These are phyloP conservation scores for Eledone cirrhosa DNA, from an alignment of 2,888 invertebrate genomes.

Conservation along the genomic window DNA sequence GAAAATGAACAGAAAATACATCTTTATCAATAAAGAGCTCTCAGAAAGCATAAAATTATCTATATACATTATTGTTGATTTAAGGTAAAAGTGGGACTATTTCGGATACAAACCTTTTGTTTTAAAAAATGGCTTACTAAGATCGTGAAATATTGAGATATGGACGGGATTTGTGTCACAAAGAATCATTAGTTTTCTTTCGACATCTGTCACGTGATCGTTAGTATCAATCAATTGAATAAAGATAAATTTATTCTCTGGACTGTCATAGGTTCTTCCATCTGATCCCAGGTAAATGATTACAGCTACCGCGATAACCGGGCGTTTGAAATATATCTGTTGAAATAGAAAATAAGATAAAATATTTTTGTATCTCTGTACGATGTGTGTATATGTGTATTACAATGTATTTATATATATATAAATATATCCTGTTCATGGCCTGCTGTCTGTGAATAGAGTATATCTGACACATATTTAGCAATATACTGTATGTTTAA, in stretches of 20 bases:
- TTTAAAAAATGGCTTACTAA: slow-evolving; percentile 50
- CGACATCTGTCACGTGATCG: slow-evolving; percentile 35
- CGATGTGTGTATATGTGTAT: no score
- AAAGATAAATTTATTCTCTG: slow-evolving; percentile 37
- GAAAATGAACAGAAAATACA: neutral
- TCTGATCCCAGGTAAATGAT: slow-evolving; percentile 55
- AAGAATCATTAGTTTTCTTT: slow-evolving; percentile 37
- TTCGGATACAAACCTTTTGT: slow-evolving; percentile 45
- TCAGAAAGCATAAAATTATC: neutral
- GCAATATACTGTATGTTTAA: no score
- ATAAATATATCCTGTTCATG: no score
- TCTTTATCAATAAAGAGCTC: neutral
- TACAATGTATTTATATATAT: no score
- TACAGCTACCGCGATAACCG: slow-evolving; percentile 53
- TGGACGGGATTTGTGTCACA: slow-evolving; percentile 48
- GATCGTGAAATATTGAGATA: slow-evolving; percentile 50
- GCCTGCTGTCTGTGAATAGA: no score
- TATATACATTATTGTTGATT: neutral
- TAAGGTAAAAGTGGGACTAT: neutral
- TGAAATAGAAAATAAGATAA: no score
- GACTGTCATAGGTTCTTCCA: slow-evolving; percentile 41
- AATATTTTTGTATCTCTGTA: no score
- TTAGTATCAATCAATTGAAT: slow-evolving; percentile 45
- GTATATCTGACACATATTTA: no score
- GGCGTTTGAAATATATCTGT: slow-evolving; percentile 48